Percentiles rank a stretch among this genome's conserved stretches.
Conservation (phyloP, 1,140 invertebrate genomes). For the Papilio polyxenes region DNA sequence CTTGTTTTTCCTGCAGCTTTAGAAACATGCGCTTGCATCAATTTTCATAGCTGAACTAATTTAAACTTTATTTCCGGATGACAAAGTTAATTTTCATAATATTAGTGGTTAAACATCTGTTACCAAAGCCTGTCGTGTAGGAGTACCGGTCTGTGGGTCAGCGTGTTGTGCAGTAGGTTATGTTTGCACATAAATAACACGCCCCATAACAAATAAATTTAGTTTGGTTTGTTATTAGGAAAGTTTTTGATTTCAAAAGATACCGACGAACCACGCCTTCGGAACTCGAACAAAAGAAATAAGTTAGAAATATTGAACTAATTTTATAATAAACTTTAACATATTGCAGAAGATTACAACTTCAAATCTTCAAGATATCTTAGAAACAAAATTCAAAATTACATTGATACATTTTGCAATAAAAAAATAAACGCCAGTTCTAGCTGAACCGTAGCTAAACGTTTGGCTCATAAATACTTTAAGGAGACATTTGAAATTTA, state of each 20-base stretch:
- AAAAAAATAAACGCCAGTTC: background rate
- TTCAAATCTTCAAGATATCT: background rate
- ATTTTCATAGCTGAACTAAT: background rate
- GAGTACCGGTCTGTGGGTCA: constrained; percentile 37
- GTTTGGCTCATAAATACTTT: background rate
- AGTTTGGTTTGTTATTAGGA: constrained; percentile 33
- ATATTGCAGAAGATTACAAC: background rate
- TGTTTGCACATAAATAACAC: constrained; percentile 37
- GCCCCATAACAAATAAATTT: constrained; percentile 36
- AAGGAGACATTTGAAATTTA: constrained; percentile 18
- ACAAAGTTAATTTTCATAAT: constrained; percentile 6
- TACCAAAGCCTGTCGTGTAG: constrained; percentile 26
- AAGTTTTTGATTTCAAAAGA: background rate
- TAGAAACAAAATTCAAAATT: too few relatives aligned
- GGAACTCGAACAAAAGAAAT: background rate
- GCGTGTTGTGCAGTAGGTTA: constrained; percentile 30
- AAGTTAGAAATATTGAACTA: background rate
- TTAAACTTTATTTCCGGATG: background rate
- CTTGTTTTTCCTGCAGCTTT: background rate
- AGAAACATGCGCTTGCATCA: background rate
- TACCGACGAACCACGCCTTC: constrained; percentile 2
- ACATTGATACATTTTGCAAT: background rate
- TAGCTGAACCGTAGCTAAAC: background rate
- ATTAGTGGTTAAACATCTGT: background rate
- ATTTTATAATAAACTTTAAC: background rate